These are phyloP conservation scores for Scaptomyza polygonia DNA, from an alignment of 2,888 invertebrate species.

Conservation along the genomic window DNA sequence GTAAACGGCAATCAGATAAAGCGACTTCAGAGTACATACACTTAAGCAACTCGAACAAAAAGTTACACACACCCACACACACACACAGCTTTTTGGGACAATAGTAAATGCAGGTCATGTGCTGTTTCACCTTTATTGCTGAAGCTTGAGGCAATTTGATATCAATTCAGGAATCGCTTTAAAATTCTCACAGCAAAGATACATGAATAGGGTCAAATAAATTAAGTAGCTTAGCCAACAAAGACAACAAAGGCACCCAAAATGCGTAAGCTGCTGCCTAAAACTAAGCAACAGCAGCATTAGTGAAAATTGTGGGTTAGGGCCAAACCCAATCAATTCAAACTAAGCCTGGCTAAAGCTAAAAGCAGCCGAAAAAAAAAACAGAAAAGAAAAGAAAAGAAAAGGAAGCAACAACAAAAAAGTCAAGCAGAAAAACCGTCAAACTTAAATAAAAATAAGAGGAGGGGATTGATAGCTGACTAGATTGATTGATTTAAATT, in stretches of 20 bases:
- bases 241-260: conserved; percentile 64
- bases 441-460: conserved; percentile 57
- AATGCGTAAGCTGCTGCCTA: conserved; percentile 62
- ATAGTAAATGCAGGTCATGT: conserved; percentile 46
- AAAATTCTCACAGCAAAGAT: conserved; percentile 50
- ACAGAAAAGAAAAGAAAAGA: conserved; percentile 5
- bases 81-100: conserved; percentile 11
- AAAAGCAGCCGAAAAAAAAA: conserved; percentile 37
- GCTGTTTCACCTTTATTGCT: conserved; percentile 32
- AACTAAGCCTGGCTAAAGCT: conserved; percentile 53
- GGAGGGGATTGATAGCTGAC: conserved; percentile 22
- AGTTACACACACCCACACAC: conserved; percentile 5
- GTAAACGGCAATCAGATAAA: conserved; percentile 21
- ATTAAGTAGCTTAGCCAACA: conserved; percentile 72
- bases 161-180: conserved; percentile 62
- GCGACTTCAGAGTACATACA: conserved; percentile 4
- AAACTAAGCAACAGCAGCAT: conserved; percentile 44
- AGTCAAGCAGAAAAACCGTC: background rate
- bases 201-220: conserved; percentile 67
- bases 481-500: conserved; percentile 76
- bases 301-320: conserved; percentile 26
- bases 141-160: conserved; percentile 55
- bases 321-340: conserved; percentile 52
- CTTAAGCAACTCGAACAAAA: background rate
- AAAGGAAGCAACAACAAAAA: conserved; percentile 11